Conservation (phyloP, 2,113 vertebrate species). For the Octodon degus region DNA sequence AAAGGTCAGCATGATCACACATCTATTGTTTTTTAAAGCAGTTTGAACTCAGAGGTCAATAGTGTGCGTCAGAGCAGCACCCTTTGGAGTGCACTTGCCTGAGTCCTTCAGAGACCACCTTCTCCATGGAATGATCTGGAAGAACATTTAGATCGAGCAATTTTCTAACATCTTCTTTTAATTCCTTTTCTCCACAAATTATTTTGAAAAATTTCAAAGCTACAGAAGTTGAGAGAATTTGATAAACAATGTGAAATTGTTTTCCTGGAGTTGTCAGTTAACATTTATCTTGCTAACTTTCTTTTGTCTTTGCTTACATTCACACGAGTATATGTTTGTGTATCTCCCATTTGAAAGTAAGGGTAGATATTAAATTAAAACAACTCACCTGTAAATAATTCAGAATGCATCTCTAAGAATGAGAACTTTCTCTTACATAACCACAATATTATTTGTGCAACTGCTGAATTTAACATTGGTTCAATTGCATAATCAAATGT, state of each 20-base stretch:
- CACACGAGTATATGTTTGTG: neutral
- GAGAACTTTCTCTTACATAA: neutral
- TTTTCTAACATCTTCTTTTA: neutral
- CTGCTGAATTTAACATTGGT: neutral
- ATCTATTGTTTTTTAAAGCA: neutral
- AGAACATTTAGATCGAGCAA: neutral
- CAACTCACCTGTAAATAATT: neutral
- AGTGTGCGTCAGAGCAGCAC: neutral
- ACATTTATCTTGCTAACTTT: neutral
- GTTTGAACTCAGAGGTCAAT: neutral
- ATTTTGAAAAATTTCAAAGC: neutral
- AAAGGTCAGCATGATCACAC: neutral
- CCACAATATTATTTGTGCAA: neutral
- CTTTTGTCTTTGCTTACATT: neutral
- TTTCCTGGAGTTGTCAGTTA: slow-evolving; percentile 2
- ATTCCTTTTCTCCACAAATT: neutral
- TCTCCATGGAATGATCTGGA: neutral
- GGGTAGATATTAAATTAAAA: neutral
- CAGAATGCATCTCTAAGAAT: neutral
- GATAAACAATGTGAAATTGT: neutral
- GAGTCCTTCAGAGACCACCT: neutral
- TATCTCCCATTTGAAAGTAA: neutral
- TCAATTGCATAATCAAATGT: neutral
- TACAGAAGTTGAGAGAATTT: neutral
- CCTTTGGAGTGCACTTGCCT: neutral